Evolutionary conservation across 2,113 vertebrate genomes (phyloP).

Genomic region (Lepisosteus osseus): DNA sequence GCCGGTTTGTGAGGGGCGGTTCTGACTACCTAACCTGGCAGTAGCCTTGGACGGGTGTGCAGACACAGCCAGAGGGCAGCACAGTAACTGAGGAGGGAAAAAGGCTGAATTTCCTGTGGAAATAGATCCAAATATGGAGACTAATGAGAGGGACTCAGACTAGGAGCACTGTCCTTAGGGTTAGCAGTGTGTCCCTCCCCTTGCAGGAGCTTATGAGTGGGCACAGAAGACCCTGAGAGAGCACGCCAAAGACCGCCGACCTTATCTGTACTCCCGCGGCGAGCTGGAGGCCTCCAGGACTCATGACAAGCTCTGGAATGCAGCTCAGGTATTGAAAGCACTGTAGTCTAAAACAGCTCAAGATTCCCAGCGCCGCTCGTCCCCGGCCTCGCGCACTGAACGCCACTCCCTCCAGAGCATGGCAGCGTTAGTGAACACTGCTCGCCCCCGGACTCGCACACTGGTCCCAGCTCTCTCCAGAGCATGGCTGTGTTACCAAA

Average conservation of each 20-base stretch:
- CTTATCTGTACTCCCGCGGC: constrained; percentile 62
- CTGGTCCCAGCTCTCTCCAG: background rate
- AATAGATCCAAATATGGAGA: background rate
- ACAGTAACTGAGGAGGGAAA: background rate
- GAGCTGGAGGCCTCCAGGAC: constrained; percentile 75
- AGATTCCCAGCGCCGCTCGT: too few species aligned
- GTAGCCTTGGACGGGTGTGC: too few species aligned
- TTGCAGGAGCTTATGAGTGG: constrained; percentile 65
- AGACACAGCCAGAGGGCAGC: too few species aligned
- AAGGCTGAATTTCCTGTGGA: background rate
- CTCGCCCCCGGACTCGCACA: too few species aligned
- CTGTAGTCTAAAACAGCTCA: too few species aligned
- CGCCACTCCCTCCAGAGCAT: background rate
- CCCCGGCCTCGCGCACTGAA: too few species aligned
- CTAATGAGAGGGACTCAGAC: background rate
- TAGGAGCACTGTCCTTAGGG: background rate
- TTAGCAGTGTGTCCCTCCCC: background rate
- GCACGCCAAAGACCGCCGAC: constrained; percentile 69
- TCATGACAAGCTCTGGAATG: constrained; percentile 79
- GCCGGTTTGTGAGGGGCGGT: too few species aligned
- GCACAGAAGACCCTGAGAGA: constrained; percentile 76
- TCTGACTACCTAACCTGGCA: too few species aligned
- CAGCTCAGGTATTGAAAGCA: constrained; percentile 67
- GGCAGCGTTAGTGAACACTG: too few species aligned
- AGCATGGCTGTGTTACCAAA: background rate